Conservation (phyloP, 2,113 vertebrate genomes). For the Hippopotamus amphibius region DNA sequence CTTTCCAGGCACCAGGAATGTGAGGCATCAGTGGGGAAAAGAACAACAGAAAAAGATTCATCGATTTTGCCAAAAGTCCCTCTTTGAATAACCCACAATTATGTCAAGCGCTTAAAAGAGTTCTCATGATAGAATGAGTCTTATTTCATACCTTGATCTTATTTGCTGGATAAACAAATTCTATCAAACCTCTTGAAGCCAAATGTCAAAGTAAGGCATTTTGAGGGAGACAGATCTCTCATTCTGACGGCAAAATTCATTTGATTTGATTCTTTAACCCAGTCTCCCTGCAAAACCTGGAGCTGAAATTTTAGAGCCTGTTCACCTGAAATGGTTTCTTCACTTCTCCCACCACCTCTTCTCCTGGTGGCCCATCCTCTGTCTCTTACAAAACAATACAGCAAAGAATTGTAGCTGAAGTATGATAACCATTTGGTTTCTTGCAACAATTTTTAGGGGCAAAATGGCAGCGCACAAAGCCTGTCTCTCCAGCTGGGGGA, state of each 20-base stretch:
- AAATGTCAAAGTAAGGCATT: slow-evolving; percentile 80
- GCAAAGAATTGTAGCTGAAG: neutral
- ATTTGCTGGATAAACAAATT: slow-evolving; percentile 72
- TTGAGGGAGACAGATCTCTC: slow-evolving; percentile 57
- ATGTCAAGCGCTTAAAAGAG: neutral
- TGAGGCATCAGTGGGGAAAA: neutral
- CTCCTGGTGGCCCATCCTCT: accelerated
- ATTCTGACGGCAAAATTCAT: slow-evolving; percentile 41
- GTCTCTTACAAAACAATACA: neutral
- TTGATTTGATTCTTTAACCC: slow-evolving; percentile 33
- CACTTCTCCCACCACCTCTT: neutral
- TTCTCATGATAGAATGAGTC: neutral
- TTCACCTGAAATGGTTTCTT: neutral
- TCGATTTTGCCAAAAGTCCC: neutral
- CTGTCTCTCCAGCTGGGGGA: neutral
- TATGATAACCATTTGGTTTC: neutral
- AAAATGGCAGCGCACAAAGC: neutral
- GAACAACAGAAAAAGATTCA: neutral
- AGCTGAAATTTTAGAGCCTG: slow-evolving; percentile 14
- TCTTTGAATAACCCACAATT: slow-evolving; percentile 45
- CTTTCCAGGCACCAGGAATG: neutral
- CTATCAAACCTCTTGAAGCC: slow-evolving; percentile 77
- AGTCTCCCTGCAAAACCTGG: neutral
- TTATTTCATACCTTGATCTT: slow-evolving; percentile 10
- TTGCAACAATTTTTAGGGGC: neutral